Evolutionary conservation across 2,888 invertebrate species (phyloP).

Genomic region (Xylota sylvarum): DNA sequence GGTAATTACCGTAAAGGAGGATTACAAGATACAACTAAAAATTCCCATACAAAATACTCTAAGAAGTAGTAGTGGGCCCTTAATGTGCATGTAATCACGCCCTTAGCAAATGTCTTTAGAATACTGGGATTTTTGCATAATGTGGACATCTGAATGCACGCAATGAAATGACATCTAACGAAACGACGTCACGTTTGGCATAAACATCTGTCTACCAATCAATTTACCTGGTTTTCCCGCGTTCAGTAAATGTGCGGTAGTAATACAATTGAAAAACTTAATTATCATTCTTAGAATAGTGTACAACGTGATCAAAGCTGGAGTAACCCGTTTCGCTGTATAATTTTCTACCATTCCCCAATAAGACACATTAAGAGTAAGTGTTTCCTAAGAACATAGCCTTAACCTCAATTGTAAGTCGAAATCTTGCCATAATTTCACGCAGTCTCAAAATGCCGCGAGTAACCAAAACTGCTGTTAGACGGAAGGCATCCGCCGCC

Average conservation of each 20-base stretch:
- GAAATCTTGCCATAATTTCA: conserved; percentile 13
- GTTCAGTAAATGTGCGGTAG: conserved; percentile 36
- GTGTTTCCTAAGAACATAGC: conserved; percentile 26
- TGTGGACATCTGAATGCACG: neutral
- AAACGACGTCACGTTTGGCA: conserved; percentile 38
- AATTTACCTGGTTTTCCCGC: conserved; percentile 53
- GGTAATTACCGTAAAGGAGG: no score
- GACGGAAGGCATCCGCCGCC: conserved; percentile 43
- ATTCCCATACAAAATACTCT: no score
- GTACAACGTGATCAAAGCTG: neutral
- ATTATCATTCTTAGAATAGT: conserved; percentile 14
- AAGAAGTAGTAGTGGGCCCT: neutral
- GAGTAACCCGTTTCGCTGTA: neutral
- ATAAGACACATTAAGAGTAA: conserved; percentile 41
- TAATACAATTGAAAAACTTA: neutral
- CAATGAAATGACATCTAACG: conserved; percentile 10
- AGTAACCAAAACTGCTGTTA: conserved; percentile 51
- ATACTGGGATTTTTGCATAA: conserved; percentile 54
- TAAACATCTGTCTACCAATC: conserved; percentile 59
- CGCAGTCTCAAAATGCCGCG: conserved; percentile 69
- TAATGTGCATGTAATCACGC: neutral
- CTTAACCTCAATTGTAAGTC: conserved; percentile 48
- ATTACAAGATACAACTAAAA: no score
- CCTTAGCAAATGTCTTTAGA: neutral
- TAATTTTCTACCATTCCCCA: conserved; percentile 10